Evolutionary conservation across 2,888 invertebrate genomes (phyloP).

Genomic region (Slavum lentiscoides): DNA sequence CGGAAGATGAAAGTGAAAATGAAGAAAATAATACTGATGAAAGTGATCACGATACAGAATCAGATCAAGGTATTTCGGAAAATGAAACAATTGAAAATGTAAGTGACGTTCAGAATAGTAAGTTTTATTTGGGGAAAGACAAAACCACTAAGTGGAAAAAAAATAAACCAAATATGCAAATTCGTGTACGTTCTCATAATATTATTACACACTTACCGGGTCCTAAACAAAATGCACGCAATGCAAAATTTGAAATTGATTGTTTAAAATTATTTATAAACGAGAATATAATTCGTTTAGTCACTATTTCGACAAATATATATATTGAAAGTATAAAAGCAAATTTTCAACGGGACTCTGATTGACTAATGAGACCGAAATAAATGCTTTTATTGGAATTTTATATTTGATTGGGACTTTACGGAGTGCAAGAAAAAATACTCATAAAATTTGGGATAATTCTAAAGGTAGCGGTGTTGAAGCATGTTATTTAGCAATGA

Average conservation of each 20-base stretch:
- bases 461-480: conserved; percentile 18
- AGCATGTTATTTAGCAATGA: conserved; percentile 23
- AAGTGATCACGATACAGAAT: conserved; percentile 10
- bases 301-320: conserved; percentile 4
- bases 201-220: conserved; percentile 19
- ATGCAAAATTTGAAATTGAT: conserved; percentile 14
- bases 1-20: background rate
- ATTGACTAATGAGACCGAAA: conserved; percentile 6
- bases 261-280: conserved; percentile 20
- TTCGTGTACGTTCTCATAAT: conserved; percentile 10
- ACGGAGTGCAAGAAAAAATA: conserved; percentile 7
- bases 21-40: background rate
- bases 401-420: conserved; percentile 13
- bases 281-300: background rate
- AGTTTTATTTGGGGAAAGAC: conserved; percentile 6
- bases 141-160: background rate
- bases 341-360: background rate
- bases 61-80: background rate
- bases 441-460: conserved; percentile 18
- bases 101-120: conserved; percentile 10
- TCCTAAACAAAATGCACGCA: conserved; percentile 8
- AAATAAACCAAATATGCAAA: conserved; percentile 12
- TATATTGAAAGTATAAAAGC: conserved; percentile 15
- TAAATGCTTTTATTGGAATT: conserved; percentile 13
- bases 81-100: conserved; percentile 8